Evolutionary conservation across 1,140 invertebrate genomes (phyloP), one percentile per base, ranked within the genome.

Genomic region (Formica selysi): DNA sequence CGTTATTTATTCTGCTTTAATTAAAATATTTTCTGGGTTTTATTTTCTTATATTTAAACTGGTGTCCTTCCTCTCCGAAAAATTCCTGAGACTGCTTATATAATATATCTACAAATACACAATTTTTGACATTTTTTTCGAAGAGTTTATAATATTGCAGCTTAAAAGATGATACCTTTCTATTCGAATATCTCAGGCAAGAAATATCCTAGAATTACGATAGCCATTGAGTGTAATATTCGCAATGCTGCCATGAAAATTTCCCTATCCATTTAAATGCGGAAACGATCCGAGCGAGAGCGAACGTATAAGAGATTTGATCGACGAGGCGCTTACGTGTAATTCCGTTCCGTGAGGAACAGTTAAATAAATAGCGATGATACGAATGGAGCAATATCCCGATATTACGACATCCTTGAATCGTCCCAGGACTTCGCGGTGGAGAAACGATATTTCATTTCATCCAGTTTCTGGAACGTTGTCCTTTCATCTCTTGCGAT

Each of bases 401-500:
- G 38, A 51, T 38, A 88, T 61, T 73, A 76, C 74, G 76, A 19
- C 16, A 38, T n/a, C 54, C 29, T 36, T 79, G 59, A 70, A 29
- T 74, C 48, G 54, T 32, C 32, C 32, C 70, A 87, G 44, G 57
- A 78, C 73, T 76, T 76, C 13, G 41, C 67, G 44, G 57, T 38
- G 44, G 67, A 51, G 76, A 70, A 48, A 85, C 61, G 65, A 74
- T 89, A 88, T 89, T 89, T 89, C 73, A 81, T 89, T 64, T 19
- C 51, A 65, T 76, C 73, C 73, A 73, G 13, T 59, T 59, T 51
- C 22, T 44, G 44, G 26, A n/a, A 48, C 44, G 10, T 26, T 59
- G 29, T 70, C 44, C 68, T 87, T 89, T 84, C 84, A 78, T 76
- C 71, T 76, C 71, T 54, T n/a, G 16, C 84, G 85, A 87, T 90